These are phyloP conservation scores for Yponomeuta plumbellus DNA, from an alignment of 2,888 invertebrate species.

Conservation along the genomic window DNA sequence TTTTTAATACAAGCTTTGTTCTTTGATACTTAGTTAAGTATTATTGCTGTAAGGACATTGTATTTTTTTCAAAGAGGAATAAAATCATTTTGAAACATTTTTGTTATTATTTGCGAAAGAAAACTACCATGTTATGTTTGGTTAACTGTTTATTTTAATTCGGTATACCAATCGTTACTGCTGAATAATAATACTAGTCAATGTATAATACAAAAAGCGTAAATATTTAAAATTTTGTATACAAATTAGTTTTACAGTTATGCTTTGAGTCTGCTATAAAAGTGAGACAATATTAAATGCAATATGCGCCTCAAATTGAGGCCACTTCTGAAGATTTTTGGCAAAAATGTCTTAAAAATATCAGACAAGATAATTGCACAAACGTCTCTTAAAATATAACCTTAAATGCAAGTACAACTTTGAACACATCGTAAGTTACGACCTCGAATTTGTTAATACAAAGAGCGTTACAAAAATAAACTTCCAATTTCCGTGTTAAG, in stretches of 20 bases:
- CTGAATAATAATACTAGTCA: conserved; percentile 52
- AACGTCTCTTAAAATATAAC: neutral
- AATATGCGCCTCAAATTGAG: conserved; percentile 42
- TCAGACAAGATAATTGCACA: neutral
- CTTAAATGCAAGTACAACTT: neutral
- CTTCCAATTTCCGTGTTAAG: neutral
- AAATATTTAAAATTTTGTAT: conserved; percentile 49
- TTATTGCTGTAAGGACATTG: neutral
- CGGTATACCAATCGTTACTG: conserved; percentile 49
- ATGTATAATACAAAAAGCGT: conserved; percentile 55
- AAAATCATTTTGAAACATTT: neutral
- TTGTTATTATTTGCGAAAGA: conserved; percentile 25
- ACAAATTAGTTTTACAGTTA: conserved; percentile 50
- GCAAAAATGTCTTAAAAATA: neutral
- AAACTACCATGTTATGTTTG: conserved; percentile 35
- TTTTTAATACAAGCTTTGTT: neutral
- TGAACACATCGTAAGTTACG: conserved; percentile 5
- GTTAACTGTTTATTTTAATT: conserved; percentile 48
- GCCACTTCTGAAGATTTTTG: neutral
- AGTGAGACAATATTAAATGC: conserved; percentile 59
- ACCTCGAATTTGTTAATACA: neutral
- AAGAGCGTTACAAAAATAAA: conserved; percentile 4
- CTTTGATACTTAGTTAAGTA: neutral
- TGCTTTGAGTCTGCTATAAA: conserved; percentile 54
- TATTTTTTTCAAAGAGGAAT: neutral